Base-by-base conservation (phyloP, 2,888 invertebrate species). In the Ceriagrion tenellum region DNA sequence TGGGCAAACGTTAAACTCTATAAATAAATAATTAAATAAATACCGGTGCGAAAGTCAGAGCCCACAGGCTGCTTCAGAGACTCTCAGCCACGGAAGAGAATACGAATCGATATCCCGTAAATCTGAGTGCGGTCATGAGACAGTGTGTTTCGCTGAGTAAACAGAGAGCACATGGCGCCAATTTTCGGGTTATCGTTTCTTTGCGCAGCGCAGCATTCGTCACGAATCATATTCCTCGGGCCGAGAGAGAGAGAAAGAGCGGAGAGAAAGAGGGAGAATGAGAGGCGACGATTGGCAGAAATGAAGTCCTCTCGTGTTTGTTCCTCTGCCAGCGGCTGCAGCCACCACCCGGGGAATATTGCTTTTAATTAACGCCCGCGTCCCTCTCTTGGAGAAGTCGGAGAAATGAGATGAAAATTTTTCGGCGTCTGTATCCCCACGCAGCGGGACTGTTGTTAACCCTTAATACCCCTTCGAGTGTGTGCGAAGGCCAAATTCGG, bases 151-250 rank as follows among this genome's bases (percentile, higher is more conserved):
- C 69, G 10, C 26, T n/a, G 26, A 69, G 69, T 69, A 12, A 69
- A 69, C 69, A 69, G 69, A 20, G 26, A 20, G 69, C n/a, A 10
- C 26, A 69, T 69, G 69, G 69, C 1, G 23, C 69, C 69, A 69
- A 69, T 69, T 69, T 69, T 69, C 69, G 69, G 69, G 69, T 69
- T 69, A 69, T 69, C 69, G 69, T 26, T 69, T 69, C 69, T 26
- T 69, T 69, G 69, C n/a, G 23, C 26, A 69, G 69, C 23, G 26
- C 69, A 59, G 69, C 1, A n/a, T 69, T n/a, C 23, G n/a, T 69
- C 10, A 16, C 59, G 20, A 59, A 13, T 59, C 59, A 59, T 59
- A 6, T 16, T 59, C 59, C 59, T n/a, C 47, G 20, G 59, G 20
- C 59, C 59, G 59, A 13, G 59, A 16, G 16, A 20, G 8, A 47